A percentile compares a stretch with the other conserved stretches of the same genome.
Conservation (phyloP, 2,888 invertebrate species). For the Gibbula magus region DNA sequence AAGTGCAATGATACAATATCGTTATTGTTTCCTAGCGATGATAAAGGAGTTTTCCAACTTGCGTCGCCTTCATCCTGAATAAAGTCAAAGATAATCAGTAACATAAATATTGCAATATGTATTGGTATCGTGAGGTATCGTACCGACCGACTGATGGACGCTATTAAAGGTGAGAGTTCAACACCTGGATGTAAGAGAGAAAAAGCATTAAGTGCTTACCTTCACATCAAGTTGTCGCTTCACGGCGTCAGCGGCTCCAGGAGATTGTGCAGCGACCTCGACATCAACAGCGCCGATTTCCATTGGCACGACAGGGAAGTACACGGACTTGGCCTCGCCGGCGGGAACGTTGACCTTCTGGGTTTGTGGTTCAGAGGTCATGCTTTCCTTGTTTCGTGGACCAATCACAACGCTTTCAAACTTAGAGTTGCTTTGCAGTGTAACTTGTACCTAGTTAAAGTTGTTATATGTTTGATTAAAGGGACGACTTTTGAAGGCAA, state of each 20-base stretch:
- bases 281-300: constrained; percentile 15
- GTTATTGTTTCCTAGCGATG: too few relatives aligned
- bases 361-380: constrained; percentile 17
- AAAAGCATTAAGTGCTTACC: background rate
- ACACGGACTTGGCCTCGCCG: constrained; percentile 25
- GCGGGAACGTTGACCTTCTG: constrained; percentile 19
- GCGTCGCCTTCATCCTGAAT: too few relatives aligned
- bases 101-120: too few relatives aligned
- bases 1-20: too few relatives aligned
- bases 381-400: constrained; percentile 5
- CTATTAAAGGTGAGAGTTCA: too few relatives aligned
- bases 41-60: too few relatives aligned
- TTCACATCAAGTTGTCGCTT: constrained; percentile 8
- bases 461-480: too few relatives aligned
- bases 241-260: background rate
- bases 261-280: background rate
- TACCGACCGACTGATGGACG: too few relatives aligned
- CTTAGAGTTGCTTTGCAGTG: constrained; percentile 34
- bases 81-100: too few relatives aligned
- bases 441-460: constrained; percentile 46
- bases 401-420: constrained; percentile 28
- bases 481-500: too few relatives aligned
- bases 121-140: too few relatives aligned
- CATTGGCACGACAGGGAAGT: constrained; percentile 14
- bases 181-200: too few relatives aligned